Percentiles rank a stretch among this genome's conserved stretches.
Evolutionary conservation across 1,140 invertebrate species (phyloP).

Genomic region (Hycleus cichorii): DNA sequence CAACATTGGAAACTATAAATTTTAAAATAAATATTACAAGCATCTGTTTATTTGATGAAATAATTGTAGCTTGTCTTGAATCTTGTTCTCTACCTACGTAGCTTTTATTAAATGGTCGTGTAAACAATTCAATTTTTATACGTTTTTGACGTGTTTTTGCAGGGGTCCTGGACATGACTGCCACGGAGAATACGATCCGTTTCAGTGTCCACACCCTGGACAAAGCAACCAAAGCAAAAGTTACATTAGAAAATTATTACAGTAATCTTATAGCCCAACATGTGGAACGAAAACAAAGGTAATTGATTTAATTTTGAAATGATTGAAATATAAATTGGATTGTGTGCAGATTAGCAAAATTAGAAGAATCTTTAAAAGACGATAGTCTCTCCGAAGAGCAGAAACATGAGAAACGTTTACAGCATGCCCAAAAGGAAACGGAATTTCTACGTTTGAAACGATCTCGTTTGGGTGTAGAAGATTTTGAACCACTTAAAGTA

Average conservation of each 20-base stretch:
- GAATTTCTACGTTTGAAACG: slow-evolving; percentile 95
- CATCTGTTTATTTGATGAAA: too few relatives aligned
- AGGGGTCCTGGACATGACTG: slow-evolving; percentile 62
- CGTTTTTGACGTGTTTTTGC: slow-evolving; percentile 33
- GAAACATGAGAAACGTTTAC: slow-evolving; percentile 80
- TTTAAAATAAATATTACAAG: too few relatives aligned
- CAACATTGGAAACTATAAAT: too few relatives aligned
- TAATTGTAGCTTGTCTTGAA: too few relatives aligned
- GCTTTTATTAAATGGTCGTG: too few relatives aligned
- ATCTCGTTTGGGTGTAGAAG: slow-evolving; percentile 92
- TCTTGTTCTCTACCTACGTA: too few relatives aligned
- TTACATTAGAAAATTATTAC: slow-evolving; percentile 98
- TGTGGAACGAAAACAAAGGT: slow-evolving; percentile 92
- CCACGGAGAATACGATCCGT: slow-evolving; percentile 71
- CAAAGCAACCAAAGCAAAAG: slow-evolving; percentile 98
- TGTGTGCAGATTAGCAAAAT: slow-evolving; percentile 66
- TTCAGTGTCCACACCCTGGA: slow-evolving; percentile 95
- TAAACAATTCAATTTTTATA: too few relatives aligned
- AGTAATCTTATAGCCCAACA: slow-evolving; percentile 96
- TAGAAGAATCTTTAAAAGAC: slow-evolving; percentile 92
- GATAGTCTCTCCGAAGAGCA: slow-evolving; percentile 81
- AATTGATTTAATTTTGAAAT: slow-evolving; percentile 10
- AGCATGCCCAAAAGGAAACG: slow-evolving; percentile 97
- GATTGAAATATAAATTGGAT: not conserved
- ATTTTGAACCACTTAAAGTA: slow-evolving; percentile 98